A percentile compares a stretch with the other conserved stretches of the same genome.
phyloP scores from a whole-genome alignment of 2,797 vertebrate species.

The Xenops minutus region DNA sequence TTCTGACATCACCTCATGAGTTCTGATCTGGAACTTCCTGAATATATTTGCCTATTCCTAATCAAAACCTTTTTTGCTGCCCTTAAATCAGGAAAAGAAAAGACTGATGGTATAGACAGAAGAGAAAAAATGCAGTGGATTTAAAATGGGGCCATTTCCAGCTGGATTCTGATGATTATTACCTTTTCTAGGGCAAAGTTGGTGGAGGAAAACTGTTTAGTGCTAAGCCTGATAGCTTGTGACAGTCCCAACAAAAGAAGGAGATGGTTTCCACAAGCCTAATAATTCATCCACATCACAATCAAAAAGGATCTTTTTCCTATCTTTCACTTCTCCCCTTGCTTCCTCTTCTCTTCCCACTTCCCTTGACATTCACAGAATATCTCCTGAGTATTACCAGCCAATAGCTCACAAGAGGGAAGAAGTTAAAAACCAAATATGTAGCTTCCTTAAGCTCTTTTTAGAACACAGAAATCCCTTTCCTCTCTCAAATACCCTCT shows the following conservation, averaged over 20 bases:
- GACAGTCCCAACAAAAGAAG: neutral
- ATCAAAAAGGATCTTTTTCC: neutral
- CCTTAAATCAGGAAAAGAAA: neutral
- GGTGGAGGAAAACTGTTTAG: neutral
- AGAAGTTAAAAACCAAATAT: neutral
- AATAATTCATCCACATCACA: neutral
- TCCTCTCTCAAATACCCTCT: neutral
- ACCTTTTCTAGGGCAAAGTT: neutral
- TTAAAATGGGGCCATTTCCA: neutral
- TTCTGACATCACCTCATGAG: neutral
- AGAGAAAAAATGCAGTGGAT: neutral
- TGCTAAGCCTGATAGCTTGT: neutral
- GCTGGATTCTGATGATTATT: neutral
- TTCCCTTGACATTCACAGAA: neutral
- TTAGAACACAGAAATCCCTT: neutral
- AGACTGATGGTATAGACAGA: neutral
- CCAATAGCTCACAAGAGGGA: neutral
- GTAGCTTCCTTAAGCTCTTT: neutral
- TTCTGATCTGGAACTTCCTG: neutral
- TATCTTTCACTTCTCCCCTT: neutral
- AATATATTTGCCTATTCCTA: neutral
- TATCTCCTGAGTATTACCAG: neutral
- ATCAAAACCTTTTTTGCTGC: neutral
- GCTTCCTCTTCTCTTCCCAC: neutral
- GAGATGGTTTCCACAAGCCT: neutral